A percentile compares a stretch with the other conserved stretches of the same genome.
phyloP scores from a whole-genome alignment of 2,888 invertebrate species.

The Diadromus collaris region DNA sequence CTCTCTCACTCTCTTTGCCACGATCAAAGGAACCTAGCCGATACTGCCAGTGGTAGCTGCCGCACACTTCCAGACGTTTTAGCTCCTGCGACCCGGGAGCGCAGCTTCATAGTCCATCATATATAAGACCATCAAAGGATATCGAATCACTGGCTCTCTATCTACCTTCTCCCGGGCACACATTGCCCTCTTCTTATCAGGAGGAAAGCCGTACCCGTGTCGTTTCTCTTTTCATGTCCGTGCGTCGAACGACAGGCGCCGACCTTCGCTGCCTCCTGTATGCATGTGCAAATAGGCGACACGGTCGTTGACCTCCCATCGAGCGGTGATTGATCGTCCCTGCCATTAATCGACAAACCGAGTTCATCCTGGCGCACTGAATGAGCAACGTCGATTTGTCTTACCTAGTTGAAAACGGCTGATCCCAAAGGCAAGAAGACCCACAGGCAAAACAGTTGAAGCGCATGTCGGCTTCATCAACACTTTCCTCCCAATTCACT shows the following conservation, averaged over 20 bases:
- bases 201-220: constrained; percentile 14
- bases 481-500: constrained; percentile 7
- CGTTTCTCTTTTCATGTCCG: constrained; percentile 13
- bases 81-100: constrained; percentile 39
- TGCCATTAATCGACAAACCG: background rate
- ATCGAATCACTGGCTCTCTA: constrained; percentile 20
- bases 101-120: constrained; percentile 38
- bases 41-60: constrained; percentile 18
- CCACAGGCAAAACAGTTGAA: background rate
- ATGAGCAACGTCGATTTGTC: background rate
- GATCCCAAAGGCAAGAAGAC: too few species aligned
- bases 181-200: constrained; percentile 24
- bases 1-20: background rate
- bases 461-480: constrained; percentile 1
- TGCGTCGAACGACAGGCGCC: background rate
- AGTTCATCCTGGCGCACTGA: background rate
- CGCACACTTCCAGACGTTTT: constrained; percentile 50
- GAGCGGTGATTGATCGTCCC: background rate
- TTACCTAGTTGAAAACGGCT: background rate
- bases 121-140: constrained; percentile 57
- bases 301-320: background rate
- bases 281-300: background rate
- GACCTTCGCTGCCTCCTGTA: background rate
- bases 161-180: background rate
- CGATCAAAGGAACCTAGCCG: constrained; percentile 46